These are phyloP conservation scores for Atherix ibis DNA, from an alignment of 2,888 invertebrate species.

Conservation along the genomic window DNA sequence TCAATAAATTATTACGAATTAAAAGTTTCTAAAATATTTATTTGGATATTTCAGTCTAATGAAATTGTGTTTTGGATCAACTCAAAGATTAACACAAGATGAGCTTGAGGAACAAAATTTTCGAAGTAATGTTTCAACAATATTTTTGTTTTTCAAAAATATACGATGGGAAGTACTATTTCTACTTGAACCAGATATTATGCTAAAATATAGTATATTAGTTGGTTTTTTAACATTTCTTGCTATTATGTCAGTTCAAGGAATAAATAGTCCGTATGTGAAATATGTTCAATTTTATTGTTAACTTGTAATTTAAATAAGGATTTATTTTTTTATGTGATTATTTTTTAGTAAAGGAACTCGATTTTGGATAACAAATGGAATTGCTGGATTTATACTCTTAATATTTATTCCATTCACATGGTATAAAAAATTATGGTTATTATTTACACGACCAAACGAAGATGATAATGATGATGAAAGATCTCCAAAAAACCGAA, in stretches of 20 bases:
- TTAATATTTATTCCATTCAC: slow-evolving; percentile 48
- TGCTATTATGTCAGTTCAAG: slow-evolving; percentile 44
- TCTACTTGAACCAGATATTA: slow-evolving; percentile 58
- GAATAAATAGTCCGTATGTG: slow-evolving; percentile 35
- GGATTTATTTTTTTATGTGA: slow-evolving; percentile 4
- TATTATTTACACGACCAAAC: slow-evolving; percentile 20
- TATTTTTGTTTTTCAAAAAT: slow-evolving; percentile 47
- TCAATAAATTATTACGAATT: no score
- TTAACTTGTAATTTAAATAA: neutral
- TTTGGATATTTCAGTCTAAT: slow-evolving; percentile 22
- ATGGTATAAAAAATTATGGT: slow-evolving; percentile 65
- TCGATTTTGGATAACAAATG: slow-evolving; percentile 35
- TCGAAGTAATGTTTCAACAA: slow-evolving; percentile 33
- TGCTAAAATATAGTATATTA: slow-evolving; percentile 67
- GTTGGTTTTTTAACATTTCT: slow-evolving; percentile 42
- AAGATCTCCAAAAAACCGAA: slow-evolving; percentile 33
- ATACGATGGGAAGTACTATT: slow-evolving; percentile 54
- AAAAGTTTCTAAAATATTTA: no score
- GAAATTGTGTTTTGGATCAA: slow-evolving; percentile 20
- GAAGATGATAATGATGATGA: slow-evolving; percentile 13
- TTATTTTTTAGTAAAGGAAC: slow-evolving; percentile 19
- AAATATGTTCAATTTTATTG: neutral
- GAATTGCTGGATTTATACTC: slow-evolving; percentile 33
- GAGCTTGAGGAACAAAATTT: slow-evolving; percentile 29
- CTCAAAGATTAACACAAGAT: slow-evolving; percentile 25